These are phyloP conservation scores for Aphelocoma californica DNA, from an alignment of 2,797 vertebrate species.

Conservation along the genomic window DNA sequence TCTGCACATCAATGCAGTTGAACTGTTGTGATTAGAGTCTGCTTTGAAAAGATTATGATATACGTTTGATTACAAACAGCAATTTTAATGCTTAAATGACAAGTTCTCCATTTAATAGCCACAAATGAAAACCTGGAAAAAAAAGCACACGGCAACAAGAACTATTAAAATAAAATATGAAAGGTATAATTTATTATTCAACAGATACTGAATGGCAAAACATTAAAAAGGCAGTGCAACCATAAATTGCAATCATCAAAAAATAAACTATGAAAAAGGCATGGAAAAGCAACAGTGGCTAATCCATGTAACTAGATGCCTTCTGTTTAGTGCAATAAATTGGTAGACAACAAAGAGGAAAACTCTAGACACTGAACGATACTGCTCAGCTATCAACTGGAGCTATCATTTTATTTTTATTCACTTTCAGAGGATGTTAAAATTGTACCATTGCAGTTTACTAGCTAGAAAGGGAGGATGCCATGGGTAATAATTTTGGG, in stretches of 20 bases:
- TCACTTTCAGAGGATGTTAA: background rate
- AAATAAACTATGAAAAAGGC: background rate
- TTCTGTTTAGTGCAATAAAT: background rate
- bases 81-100: background rate
- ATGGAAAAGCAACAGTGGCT: background rate
- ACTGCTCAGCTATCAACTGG: background rate
- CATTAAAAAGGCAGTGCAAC: background rate
- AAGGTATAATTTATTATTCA: background rate
- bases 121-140: background rate
- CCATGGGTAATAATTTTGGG: background rate
- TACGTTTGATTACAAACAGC: background rate
- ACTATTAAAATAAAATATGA: background rate
- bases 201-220: background rate
- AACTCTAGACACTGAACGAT: background rate
- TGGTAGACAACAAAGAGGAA: background rate
- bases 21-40: background rate
- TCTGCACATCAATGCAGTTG: background rate
- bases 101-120: background rate
- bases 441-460: background rate
- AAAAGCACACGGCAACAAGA: background rate
- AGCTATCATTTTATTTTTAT: background rate
- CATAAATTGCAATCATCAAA: background rate
- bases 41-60: background rate
- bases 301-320: background rate
- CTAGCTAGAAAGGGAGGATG: background rate